Conservation (phyloP, 2,888 invertebrate genomes). For the Uloborus plumipes region DNA sequence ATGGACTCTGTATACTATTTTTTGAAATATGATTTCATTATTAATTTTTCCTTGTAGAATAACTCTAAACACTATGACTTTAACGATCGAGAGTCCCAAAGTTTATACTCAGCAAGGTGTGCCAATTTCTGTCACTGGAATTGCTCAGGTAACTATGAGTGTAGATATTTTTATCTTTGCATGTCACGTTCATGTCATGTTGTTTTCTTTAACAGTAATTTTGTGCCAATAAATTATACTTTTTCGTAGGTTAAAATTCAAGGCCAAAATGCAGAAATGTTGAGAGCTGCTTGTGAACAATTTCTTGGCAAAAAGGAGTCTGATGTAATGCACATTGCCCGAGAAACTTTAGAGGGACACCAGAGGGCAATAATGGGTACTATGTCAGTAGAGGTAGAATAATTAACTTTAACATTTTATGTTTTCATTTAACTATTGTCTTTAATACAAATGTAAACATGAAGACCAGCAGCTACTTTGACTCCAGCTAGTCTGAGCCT, state of each 20-base stretch:
- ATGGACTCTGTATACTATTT: background rate
- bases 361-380: slow-evolving; percentile 96
- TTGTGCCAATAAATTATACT: background rate
- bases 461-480: no score
- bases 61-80: slow-evolving; percentile 96
- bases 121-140: slow-evolving; percentile 96
- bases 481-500: no score
- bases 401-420: background rate
- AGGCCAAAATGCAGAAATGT: slow-evolving; percentile 90
- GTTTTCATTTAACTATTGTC: background rate
- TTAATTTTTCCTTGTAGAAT: slow-evolving; percentile 77
- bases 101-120: slow-evolving; percentile 97
- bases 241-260: slow-evolving; percentile 76
- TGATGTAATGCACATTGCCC: slow-evolving; percentile 91
- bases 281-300: slow-evolving; percentile 92
- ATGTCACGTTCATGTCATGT: background rate
- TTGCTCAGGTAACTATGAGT: slow-evolving; percentile 83
- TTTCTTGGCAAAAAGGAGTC: slow-evolving; percentile 89
- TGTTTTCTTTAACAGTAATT: background rate
- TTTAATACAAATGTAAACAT: no score
- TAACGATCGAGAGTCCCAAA: slow-evolving; percentile 94
- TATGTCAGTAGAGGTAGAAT: slow-evolving; percentile 87
- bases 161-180: background rate
- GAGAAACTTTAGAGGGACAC: slow-evolving; percentile 92
- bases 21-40: background rate